These are phyloP conservation scores for Callionymus lyra DNA, from an alignment of 2,113 vertebrate species.

Conservation along the genomic window DNA sequence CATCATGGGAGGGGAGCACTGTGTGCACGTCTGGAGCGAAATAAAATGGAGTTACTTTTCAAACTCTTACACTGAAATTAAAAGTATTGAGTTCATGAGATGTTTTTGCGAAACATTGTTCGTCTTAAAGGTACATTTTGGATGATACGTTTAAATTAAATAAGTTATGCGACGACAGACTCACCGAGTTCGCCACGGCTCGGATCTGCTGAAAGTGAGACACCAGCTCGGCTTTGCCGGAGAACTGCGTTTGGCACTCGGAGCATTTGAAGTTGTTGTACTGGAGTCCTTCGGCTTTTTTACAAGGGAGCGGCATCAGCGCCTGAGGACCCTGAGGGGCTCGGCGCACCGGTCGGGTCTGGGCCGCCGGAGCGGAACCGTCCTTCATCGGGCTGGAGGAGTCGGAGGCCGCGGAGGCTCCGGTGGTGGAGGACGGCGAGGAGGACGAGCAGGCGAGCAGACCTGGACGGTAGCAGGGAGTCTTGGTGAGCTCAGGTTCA, in stretches of 20 bases:
- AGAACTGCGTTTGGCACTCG: slow-evolving; percentile 84
- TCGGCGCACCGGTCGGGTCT: slow-evolving; percentile 52
- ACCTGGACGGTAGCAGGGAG: too few relatives aligned
- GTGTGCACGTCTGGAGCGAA: slow-evolving; percentile 69
- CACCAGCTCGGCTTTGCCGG: slow-evolving; percentile 76
- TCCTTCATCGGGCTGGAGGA: slow-evolving; percentile 65
- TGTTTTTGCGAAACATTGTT: not conserved
- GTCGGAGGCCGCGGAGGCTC: slow-evolving; percentile 20
- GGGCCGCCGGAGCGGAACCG: slow-evolving; percentile 33
- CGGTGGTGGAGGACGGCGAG: slow-evolving; percentile 43
- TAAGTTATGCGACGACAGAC: slow-evolving; percentile 6
- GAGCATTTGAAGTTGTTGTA: slow-evolving; percentile 83
- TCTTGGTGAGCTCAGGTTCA: too few relatives aligned
- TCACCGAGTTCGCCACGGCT: slow-evolving; percentile 57
- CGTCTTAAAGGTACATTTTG: not conserved
- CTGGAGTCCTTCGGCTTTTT: slow-evolving; percentile 62
- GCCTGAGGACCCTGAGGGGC: slow-evolving; percentile 63
- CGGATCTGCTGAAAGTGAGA: slow-evolving; percentile 82
- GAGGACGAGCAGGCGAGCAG: slow-evolving; percentile 59
- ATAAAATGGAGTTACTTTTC: not conserved
- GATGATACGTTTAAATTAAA: too few relatives aligned
- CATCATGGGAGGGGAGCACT: slow-evolving; percentile 83
- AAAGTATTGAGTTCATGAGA: not conserved
- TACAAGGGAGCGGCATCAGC: slow-evolving; percentile 70
- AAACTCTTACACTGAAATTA: not conserved